Percentiles rank a stretch among this genome's conserved stretches.
Evolutionary conservation across 1,140 invertebrate genomes (phyloP).

Genomic region (Sitobion miscanthi): DNA sequence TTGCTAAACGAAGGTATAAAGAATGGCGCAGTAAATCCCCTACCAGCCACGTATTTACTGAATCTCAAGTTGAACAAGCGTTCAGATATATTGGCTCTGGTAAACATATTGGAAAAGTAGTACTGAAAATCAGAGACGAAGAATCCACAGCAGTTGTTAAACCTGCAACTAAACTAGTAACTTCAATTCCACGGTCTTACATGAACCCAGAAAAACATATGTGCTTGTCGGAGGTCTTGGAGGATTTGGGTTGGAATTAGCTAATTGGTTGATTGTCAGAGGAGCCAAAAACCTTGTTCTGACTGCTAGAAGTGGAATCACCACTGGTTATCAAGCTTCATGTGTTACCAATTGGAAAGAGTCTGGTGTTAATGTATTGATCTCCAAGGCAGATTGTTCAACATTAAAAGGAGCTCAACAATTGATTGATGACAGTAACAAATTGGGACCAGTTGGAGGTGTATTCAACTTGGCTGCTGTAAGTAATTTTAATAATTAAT

Average conservation of each 20-base stretch:
- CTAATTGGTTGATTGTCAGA: conserved; percentile 85
- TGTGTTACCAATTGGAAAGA: conserved; percentile 79
- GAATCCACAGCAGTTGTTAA: conserved; percentile 67
- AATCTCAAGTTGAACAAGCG: conserved; percentile 88
- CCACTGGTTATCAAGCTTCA: conserved; percentile 85
- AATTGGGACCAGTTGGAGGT: conserved; percentile 84
- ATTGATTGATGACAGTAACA: conserved; percentile 73
- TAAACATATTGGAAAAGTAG: conserved; percentile 96
- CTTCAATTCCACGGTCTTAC: conserved; percentile 82
- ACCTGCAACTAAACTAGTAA: conserved; percentile 68
- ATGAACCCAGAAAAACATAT: conserved; percentile 87
- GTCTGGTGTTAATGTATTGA: conserved; percentile 72
- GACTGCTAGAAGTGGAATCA: conserved; percentile 85
- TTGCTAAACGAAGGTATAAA: conserved; percentile 83
- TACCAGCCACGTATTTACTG: conserved; percentile 81
- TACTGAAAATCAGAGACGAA: conserved; percentile 85
- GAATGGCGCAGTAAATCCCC: conserved; percentile 82
- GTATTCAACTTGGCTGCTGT: conserved; percentile 95
- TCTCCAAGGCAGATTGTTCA: conserved; percentile 74
- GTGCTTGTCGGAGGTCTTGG: conserved; percentile 89
- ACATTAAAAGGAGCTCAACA: conserved; percentile 73
- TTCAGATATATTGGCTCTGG: conserved; percentile 95
- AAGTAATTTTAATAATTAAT: conserved; percentile 57
- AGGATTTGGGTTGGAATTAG: conserved; percentile 92
- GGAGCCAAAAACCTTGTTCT: conserved; percentile 85